Percentiles rank a stretch among this genome's conserved stretches.
Conservation (phyloP, 2,113 vertebrate genomes). For the Alouatta palliata region DNA sequence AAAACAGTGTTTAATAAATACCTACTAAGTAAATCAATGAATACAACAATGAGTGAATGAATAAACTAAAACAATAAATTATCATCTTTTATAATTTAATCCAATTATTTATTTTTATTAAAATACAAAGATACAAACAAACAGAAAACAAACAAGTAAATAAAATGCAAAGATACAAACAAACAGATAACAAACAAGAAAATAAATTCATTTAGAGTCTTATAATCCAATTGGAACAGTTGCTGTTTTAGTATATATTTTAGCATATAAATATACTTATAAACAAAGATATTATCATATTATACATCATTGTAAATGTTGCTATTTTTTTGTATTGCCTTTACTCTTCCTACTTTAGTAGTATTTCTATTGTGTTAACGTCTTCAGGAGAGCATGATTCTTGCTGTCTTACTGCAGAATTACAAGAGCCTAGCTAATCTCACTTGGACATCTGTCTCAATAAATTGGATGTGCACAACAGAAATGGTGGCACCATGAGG, state of each 20-base stretch:
- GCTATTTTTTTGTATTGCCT: neutral
- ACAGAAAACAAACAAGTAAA: neutral
- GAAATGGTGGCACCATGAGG: neutral
- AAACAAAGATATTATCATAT: neutral
- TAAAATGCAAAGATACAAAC: neutral
- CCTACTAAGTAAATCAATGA: neutral
- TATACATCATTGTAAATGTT: neutral
- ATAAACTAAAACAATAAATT: neutral
- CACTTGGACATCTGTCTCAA: neutral
- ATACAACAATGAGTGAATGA: neutral
- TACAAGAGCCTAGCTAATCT: neutral
- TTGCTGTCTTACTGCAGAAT: neutral
- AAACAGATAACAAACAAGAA: neutral
- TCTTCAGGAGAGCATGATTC: neutral
- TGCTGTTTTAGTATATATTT: neutral
- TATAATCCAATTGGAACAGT: neutral
- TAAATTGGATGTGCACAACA: neutral
- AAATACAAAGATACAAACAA: neutral
- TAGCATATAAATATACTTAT: neutral
- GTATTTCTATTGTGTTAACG: neutral
- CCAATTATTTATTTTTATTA: neutral
- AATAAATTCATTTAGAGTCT: neutral
- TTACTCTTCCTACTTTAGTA: neutral
- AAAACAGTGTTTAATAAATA: neutral
- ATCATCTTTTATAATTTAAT: neutral